These are phyloP conservation scores for Enteromius fasciolatus DNA, from an alignment of 2,797 vertebrate genomes.

Conservation along the genomic window DNA sequence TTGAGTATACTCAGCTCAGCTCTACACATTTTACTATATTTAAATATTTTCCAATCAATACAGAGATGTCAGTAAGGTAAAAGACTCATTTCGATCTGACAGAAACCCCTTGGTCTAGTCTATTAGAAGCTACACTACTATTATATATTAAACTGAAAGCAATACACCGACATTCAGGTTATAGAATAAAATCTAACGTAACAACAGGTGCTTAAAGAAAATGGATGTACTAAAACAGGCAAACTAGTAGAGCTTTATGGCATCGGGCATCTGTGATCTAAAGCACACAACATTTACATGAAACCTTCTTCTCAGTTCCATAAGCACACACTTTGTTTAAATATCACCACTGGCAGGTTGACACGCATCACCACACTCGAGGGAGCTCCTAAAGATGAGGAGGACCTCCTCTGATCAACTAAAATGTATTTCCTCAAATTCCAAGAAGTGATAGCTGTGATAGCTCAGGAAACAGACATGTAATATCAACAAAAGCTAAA, in stretches of 20 bases:
- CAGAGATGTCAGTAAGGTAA: neutral
- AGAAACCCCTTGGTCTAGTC: neutral
- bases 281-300: slow-evolving; percentile 46
- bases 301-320: slow-evolving; percentile 19
- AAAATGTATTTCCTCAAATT: neutral
- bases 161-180: slow-evolving; percentile 12
- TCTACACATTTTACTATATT: slow-evolving; percentile 14
- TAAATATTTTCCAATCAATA: slow-evolving; percentile 1
- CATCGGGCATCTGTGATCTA: slow-evolving; percentile 8
- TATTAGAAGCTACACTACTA: neutral
- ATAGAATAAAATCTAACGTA: neutral
- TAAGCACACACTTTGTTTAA: slow-evolving; percentile 23
- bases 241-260: slow-evolving; percentile 18
- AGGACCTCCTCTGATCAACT: slow-evolving; percentile 18
- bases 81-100: neutral
- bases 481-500: slow-evolving; percentile 8
- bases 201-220: neutral
- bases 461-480: neutral
- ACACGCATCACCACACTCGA: slow-evolving; percentile 6
- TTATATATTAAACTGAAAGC: neutral
- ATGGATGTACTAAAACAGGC: slow-evolving; percentile 5
- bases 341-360: neutral
- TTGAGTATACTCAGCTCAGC: neutral
- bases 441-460: slow-evolving; percentile 9
- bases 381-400: neutral